Evolutionary conservation across 1,140 invertebrate genomes (phyloP).

Genomic region (Dendroctonus valens): DNA sequence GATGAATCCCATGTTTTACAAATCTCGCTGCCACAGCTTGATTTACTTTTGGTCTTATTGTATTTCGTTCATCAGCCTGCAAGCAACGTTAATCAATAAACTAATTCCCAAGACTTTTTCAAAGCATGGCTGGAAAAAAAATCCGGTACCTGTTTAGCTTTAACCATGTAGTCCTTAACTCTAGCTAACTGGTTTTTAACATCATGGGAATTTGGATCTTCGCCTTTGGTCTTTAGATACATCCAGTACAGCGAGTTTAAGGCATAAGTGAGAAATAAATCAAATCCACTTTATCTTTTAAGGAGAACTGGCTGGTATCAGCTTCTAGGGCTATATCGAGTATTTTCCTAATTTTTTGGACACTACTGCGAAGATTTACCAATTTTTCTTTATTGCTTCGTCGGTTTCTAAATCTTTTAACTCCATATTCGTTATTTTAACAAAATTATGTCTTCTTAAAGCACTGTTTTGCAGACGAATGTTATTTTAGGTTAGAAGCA

Average conservation of each 20-base stretch:
- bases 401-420: slow-evolving; percentile 51
- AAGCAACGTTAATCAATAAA: slow-evolving; percentile 13
- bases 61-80: slow-evolving; percentile 53
- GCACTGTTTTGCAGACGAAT: no score
- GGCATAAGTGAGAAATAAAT: slow-evolving; percentile 59
- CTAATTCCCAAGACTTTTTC: background rate
- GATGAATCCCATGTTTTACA: slow-evolving; percentile 54
- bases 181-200: slow-evolving; percentile 59
- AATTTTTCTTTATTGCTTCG: slow-evolving; percentile 52
- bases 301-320: slow-evolving; percentile 52
- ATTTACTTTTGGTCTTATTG: slow-evolving; percentile 57
- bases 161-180: slow-evolving; percentile 58
- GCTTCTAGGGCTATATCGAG: slow-evolving; percentile 51
- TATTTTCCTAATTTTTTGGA: slow-evolving; percentile 55
- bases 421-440: slow-evolving; percentile 41
- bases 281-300: slow-evolving; percentile 60
- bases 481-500: no score
- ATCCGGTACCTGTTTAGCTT: slow-evolving; percentile 55
- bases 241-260: slow-evolving; percentile 63
- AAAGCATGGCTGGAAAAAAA: background rate
- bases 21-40: slow-evolving; percentile 58
- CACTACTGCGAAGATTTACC: slow-evolving; percentile 53
- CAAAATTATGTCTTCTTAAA: no score
- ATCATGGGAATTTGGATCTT: slow-evolving; percentile 56
- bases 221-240: slow-evolving; percentile 56